Evolutionary conservation across 2,888 invertebrate genomes (phyloP).

Genomic region (Thyatira batis): DNA sequence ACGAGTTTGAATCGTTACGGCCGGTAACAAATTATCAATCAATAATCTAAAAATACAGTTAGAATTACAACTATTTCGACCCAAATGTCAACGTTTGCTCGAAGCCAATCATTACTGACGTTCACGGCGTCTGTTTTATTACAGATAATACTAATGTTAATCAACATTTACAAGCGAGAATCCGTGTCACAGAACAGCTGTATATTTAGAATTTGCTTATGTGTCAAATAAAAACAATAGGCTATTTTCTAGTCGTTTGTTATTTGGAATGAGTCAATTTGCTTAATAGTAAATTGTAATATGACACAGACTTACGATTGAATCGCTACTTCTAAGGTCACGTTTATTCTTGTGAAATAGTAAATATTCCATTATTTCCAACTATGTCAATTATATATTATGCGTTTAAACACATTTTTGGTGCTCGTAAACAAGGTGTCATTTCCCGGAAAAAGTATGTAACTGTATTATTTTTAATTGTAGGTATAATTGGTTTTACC

Average conservation of each 20-base stretch:
- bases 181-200: conserved; percentile 51
- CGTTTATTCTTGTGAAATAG: conserved; percentile 16
- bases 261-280: conserved; percentile 35
- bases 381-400: not conserved
- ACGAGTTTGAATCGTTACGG: conserved; percentile 40
- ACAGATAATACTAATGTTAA: conserved; percentile 34
- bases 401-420: not conserved
- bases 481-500: not conserved
- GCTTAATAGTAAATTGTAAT: conserved; percentile 40
- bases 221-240: conserved; percentile 56
- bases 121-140: conserved; percentile 33
- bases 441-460: not conserved
- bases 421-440: not conserved
- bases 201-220: conserved; percentile 42
- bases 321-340: conserved; percentile 24
- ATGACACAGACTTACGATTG: conserved; percentile 28
- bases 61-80: conserved; percentile 59
- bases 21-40: conserved; percentile 53
- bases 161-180: conserved; percentile 41
- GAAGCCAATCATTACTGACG: conserved; percentile 18
- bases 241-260: conserved; percentile 41
- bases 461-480: not conserved
- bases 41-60: conserved; percentile 64
- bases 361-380: not conserved
- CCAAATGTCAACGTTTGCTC: conserved; percentile 45